Evolutionary conservation across 2,888 invertebrate species (phyloP).

Genomic region (Idaea biselata): DNA sequence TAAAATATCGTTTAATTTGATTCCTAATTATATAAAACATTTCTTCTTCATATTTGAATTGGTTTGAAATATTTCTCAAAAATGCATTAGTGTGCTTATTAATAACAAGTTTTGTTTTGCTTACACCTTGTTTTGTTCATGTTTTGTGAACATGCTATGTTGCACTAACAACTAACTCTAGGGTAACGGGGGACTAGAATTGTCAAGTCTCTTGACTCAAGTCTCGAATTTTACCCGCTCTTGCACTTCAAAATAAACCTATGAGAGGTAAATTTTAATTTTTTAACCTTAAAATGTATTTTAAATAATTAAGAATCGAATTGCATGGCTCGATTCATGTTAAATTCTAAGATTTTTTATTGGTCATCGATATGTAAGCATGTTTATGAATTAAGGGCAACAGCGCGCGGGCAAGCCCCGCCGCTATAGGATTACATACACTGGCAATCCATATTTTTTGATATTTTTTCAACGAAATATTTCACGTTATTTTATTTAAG

Average conservation of each 20-base stretch:
- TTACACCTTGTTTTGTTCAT: constrained; percentile 8
- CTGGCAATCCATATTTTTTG: constrained; percentile 71
- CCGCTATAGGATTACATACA: constrained; percentile 44
- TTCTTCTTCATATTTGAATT: constrained; percentile 2
- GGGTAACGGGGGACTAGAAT: neutral
- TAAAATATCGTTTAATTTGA: neutral
- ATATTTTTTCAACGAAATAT: constrained; percentile 77
- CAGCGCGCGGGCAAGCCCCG: constrained; percentile 33
- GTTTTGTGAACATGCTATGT: constrained; percentile 5
- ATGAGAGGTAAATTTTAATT: constrained; percentile 61
- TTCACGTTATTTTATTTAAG: constrained; percentile 72
- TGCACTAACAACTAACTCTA: constrained; percentile 2
- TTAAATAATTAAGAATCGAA: constrained; percentile 72
- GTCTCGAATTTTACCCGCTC: constrained; percentile 29
- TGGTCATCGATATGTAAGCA: constrained; percentile 62
- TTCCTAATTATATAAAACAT: neutral
- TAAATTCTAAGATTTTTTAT: constrained; percentile 64
- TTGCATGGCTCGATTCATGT: constrained; percentile 59
- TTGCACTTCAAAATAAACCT: constrained; percentile 55
- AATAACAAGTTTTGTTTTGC: constrained; percentile 2
- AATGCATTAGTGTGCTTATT: constrained; percentile 12
- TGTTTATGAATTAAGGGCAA: constrained; percentile 70
- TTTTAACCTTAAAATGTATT: constrained; percentile 61
- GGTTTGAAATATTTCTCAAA: constrained; percentile 12
- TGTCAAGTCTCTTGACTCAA: neutral